phyloP scores from a whole-genome alignment of 1,140 invertebrate species.

The Danaus melanippus region DNA sequence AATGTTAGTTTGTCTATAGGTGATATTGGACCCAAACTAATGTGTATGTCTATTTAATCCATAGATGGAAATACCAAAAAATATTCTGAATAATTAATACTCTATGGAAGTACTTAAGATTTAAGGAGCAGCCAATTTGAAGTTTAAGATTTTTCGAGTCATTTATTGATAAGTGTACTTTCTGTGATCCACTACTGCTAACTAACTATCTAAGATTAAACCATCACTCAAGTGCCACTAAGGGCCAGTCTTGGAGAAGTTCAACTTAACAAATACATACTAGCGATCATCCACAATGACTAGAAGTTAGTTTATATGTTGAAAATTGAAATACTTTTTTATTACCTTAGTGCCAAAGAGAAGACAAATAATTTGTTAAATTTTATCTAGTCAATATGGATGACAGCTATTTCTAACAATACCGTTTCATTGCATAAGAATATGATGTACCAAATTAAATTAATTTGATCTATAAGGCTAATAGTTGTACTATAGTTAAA shows the following conservation, averaged over 20 bases:
- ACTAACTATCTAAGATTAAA: too few relatives aligned
- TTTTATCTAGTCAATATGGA: background rate
- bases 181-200: too few relatives aligned
- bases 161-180: too few relatives aligned
- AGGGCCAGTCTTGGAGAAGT: conserved; percentile 17
- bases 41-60: conserved; percentile 1
- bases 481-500: conserved; percentile 62
- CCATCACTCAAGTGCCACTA: too few relatives aligned
- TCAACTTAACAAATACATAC: conserved; percentile 25
- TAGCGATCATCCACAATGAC: conserved; percentile 2
- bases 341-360: too few relatives aligned
- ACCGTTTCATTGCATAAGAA: conserved; percentile 5
- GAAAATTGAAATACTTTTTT: background rate
- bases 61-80: too few relatives aligned
- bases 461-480: conserved; percentile 43
- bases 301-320: background rate
- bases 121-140: too few relatives aligned
- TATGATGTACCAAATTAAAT: conserved; percentile 10
- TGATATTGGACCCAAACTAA: conserved; percentile 13
- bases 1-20: background rate
- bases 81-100: too few relatives aligned
- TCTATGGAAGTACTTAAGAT: too few relatives aligned
- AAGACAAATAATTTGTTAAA: too few relatives aligned
- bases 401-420: conserved; percentile 3
- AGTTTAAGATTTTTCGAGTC: too few relatives aligned